Evolutionary conservation across 2,888 invertebrate species (phyloP).

Genomic region (Euzophera pinguis): DNA sequence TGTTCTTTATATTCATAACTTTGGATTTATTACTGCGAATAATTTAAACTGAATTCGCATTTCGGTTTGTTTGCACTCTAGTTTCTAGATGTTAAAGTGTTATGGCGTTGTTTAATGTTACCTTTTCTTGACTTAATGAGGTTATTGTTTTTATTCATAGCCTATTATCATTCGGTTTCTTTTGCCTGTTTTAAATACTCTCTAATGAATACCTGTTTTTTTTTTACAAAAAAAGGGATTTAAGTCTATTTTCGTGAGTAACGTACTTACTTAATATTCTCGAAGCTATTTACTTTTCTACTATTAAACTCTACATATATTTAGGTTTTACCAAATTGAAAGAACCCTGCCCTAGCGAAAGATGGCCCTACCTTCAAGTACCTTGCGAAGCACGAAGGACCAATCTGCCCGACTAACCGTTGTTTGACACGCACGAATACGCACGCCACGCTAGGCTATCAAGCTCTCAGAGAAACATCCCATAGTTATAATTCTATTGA

Average conservation of each 20-base stretch:
- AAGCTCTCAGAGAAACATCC: neutral
- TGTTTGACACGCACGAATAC: no score
- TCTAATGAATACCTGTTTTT: neutral
- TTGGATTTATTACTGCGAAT: constrained; percentile 28
- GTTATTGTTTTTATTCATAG: neutral
- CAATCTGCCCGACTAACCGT: no score
- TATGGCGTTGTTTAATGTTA: constrained; percentile 9
- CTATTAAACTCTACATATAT: no score
- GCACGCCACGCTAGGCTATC: no score
- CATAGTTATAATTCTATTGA: neutral
- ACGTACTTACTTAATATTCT: no score
- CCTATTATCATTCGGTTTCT: neutral
- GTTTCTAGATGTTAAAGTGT: constrained; percentile 9
- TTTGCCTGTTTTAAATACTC: neutral
- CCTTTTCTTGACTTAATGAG: neutral
- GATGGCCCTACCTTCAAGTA: no score
- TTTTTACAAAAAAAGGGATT: no score
- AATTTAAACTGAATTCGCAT: constrained; percentile 23
- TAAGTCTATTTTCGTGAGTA: no score
- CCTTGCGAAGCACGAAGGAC: no score
- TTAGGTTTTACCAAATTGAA: no score
- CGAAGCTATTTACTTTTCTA: no score
- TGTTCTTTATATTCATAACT: constrained; percentile 46
- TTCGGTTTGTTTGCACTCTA: constrained; percentile 13
- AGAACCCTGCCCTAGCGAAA: no score